Evolutionary conservation across 2,888 invertebrate species (phyloP), one percentile per base, ranked within the genome.

Genomic region (Allygus modestus): DNA sequence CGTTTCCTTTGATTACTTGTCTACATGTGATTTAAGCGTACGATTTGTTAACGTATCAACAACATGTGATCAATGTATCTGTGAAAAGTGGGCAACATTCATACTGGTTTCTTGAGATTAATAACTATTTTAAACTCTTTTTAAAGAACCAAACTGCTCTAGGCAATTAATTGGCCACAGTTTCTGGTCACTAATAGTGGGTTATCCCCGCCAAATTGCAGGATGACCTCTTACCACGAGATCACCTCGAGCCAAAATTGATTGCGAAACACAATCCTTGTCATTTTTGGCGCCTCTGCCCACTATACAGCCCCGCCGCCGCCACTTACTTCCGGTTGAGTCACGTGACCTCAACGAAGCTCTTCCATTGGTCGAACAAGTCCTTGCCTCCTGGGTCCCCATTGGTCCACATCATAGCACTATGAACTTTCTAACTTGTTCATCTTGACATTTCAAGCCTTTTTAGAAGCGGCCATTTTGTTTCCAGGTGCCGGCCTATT

Each of bases 311-410:
- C 65, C 31, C 5, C 58, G 58, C 65, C 65, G 65, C 28, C 65
- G 65, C 65, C 65, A 12, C 65, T 65, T 28, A 73, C 73, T 73
- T 73, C 73, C 73, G 73, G 33, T 73, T 73, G 73, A 37, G 41
- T 73, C 73, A 73, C 73, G 41, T 73, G 28, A 28, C 65, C 65
- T 65, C 31, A 28, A 11, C 1, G n/a, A 4, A 9, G 73, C 23
- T 73, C 75, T 43, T 46, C 41, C 46, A 77, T 77, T 77, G 75
- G 75, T n/a, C 46, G 26, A 77, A 17, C 46, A 5, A 46, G 75
- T 77, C 75, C 75, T 46, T 46, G 75, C 75, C 46, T 77, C 46
- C 75, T 77, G 15, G 9, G 9, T 23, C 46, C n/a, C 75, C 46
- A 77, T 77, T 77, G 75, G 75, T 77, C 75, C 65, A 4, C 65